Base-by-base conservation (phyloP, 2,888 invertebrate genomes). In the Hypolimnas misippus region DNA sequence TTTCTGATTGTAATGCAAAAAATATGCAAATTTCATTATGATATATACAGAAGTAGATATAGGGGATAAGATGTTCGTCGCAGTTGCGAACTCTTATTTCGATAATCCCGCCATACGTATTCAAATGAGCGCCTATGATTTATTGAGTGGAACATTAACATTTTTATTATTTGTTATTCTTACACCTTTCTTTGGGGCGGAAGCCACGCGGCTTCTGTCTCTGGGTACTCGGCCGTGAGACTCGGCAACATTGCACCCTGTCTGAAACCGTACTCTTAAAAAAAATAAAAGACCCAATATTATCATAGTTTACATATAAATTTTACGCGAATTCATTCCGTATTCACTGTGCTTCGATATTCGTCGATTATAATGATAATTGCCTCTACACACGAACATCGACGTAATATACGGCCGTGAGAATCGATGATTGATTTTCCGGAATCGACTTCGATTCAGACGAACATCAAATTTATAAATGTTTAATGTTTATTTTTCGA, bases 111-210 rank as follows among this genome's bases (percentile, higher is more conserved):
- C 82, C 76, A 90, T 89, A 88, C 79, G 87, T 88, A 92, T 92
- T 89, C 90, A 92, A 91, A 92, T 92, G 90, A 92, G 89, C 79
- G 76, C 85, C 86, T 87, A 89, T 93, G 92, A 92, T 93, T 93
- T 92, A 92, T 92, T 90, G 92, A 92, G 92, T 92, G 92, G 92
- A 91, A 90, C 89, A 92, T 93, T 92, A 87, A 85, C 92, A 92
- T 92, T 92, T 92, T 92, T 92, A 92, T 92, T 92, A 92, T 93
- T 92, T 93, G 92, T 93, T 93, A 92, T 93, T 92, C 87, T 92
- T 92, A 86, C 87, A 87, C 87, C 86, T 88, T 87, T 86, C 79
- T 79, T 73, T 82, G 77, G 90, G 89, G 88, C 89, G 91, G 92
- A 89, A 91, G 91, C 87, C 90, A 89, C 89, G 91, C 85, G 89